Evolutionary conservation across 2,113 vertebrate species (phyloP).

Genomic region (Xyrauchen texanus): DNA sequence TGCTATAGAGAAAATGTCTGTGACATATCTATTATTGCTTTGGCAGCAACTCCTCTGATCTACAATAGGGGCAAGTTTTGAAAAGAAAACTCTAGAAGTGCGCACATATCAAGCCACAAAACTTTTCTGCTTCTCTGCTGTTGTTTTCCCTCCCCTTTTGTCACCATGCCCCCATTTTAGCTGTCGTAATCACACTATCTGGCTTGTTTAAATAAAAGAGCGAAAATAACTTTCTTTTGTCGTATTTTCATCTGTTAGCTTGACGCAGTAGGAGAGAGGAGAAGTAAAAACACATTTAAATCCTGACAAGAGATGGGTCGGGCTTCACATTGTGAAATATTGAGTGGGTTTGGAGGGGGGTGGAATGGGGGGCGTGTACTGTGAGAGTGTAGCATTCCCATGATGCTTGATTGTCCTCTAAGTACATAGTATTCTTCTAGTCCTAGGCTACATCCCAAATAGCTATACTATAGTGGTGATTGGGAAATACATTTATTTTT

Average conservation of each 20-base stretch:
- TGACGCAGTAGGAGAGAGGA: background rate
- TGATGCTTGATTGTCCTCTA: background rate
- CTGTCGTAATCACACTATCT: constrained; percentile 10
- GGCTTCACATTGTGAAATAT: constrained; percentile 37
- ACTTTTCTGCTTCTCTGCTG: background rate
- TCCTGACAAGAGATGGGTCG: constrained; percentile 31
- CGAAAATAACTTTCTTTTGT: background rate
- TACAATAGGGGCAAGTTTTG: constrained; percentile 10
- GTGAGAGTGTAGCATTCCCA: no score
- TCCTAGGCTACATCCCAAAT: no score
- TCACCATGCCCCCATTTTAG: background rate
- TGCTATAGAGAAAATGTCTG: background rate
- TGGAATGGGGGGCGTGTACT: no score
- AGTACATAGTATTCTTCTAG: no score
- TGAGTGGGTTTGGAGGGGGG: constrained; percentile 8
- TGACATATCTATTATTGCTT: background rate
- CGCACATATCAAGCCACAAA: background rate
- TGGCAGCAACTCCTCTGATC: constrained; percentile 2
- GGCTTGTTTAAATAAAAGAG: constrained; percentile 4
- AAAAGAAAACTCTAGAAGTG: background rate
- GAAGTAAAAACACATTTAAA: constrained; percentile 41
- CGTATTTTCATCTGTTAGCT: constrained; percentile 18
- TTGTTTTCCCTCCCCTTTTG: background rate
- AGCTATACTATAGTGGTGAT: no score
- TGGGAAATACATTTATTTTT: no score